phyloP scores from a whole-genome alignment of 2,888 invertebrate genomes.

The Eurois occulta region DNA sequence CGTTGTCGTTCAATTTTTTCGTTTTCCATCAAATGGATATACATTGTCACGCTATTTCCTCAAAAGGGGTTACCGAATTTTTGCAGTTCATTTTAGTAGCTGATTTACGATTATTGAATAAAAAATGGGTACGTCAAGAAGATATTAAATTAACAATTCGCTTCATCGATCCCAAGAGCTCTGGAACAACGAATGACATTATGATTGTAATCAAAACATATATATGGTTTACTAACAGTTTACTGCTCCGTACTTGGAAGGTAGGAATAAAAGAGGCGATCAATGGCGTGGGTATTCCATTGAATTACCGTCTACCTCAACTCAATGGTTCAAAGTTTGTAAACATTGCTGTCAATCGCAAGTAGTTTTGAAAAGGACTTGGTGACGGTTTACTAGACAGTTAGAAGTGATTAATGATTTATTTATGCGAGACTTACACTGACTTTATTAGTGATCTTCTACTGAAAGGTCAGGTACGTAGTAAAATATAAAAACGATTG shows the following conservation, averaged over 20 bases:
- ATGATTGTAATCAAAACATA: neutral
- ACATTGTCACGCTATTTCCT: constrained; percentile 5
- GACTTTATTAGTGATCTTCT: neutral
- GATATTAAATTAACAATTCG: neutral
- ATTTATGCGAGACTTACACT: neutral
- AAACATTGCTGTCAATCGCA: constrained; percentile 29
- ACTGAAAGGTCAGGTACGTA: neutral
- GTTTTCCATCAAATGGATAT: neutral
- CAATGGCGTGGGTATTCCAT: constrained; percentile 31
- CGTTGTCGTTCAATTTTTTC: neutral
- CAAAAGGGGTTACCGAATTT: neutral
- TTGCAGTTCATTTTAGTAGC: constrained; percentile 4
- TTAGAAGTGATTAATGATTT: neutral
- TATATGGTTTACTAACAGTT: neutral
- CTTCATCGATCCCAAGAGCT: neutral
- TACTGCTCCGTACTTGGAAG: constrained; percentile 16
- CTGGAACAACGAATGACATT: neutral
- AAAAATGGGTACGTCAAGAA: neutral
- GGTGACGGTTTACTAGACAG: neutral
- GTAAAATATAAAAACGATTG: neutral
- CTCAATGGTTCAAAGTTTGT: constrained; percentile 29
- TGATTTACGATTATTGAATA: neutral
- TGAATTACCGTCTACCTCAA: constrained; percentile 26
- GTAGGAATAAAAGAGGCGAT: constrained; percentile 9
- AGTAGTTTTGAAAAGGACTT: neutral